These are phyloP conservation scores for Homarus americanus DNA, from an alignment of 1,140 invertebrate species.

Conservation along the genomic window DNA sequence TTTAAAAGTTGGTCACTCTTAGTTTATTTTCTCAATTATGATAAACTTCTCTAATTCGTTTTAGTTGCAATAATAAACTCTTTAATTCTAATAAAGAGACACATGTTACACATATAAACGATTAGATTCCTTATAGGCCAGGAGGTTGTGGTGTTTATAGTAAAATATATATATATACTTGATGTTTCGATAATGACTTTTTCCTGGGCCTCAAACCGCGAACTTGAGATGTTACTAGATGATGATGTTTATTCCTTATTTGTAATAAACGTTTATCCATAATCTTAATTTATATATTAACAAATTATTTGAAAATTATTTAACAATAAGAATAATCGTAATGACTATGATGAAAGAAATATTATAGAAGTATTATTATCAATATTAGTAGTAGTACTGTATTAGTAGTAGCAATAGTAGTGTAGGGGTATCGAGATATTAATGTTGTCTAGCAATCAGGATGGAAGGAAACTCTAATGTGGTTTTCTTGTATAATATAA, in stretches of 20 bases:
- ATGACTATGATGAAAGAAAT: not conserved
- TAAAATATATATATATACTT: not conserved
- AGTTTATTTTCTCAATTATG: not conserved
- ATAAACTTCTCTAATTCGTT: not conserved
- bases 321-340: no score
- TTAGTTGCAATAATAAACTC: not conserved
- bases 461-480: no score
- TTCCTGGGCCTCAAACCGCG: not conserved
- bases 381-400: not conserved
- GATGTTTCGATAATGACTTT: not conserved
- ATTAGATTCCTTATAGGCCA: not conserved
- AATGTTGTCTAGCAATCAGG: no score
- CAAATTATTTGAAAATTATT: no score
- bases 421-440: no score
- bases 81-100: not conserved
- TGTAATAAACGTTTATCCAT: no score
- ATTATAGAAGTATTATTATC: not conserved
- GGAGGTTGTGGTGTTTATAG: not conserved
- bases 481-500: no score
- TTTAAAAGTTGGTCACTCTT: not conserved
- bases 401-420: no score
- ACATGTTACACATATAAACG: not conserved
- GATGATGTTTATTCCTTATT: no score
- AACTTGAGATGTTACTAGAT: not conserved
- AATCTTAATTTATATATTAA: no score